A percentile compares a stretch with the other conserved stretches of the same genome.
phyloP scores from a whole-genome alignment of 2,797 vertebrate genomes.

The Poecilia gillii region DNA sequence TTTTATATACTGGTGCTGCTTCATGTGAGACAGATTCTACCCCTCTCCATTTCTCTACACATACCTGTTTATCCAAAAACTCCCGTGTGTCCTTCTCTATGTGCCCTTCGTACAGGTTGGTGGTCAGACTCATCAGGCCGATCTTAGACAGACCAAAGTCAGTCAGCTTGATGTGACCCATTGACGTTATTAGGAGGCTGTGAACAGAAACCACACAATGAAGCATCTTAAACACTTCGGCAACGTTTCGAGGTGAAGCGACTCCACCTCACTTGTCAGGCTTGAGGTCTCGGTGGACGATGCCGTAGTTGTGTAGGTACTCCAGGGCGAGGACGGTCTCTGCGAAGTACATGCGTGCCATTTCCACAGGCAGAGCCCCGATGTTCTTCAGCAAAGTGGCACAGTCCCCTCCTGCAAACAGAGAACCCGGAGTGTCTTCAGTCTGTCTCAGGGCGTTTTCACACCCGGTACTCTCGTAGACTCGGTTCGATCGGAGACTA shows the following conservation, averaged over 20 bases:
- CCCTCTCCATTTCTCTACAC: background rate
- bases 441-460: background rate
- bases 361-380: slow-evolving; percentile 88
- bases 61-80: slow-evolving; percentile 92
- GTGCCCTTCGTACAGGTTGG: slow-evolving; percentile 92
- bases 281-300: slow-evolving; percentile 92
- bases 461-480: background rate
- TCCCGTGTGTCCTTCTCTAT: slow-evolving; percentile 93
- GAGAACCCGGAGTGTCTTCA: slow-evolving; percentile 22
- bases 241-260: background rate
- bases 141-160: slow-evolving; percentile 93
- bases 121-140: slow-evolving; percentile 93
- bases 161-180: slow-evolving; percentile 93
- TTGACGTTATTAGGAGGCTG: slow-evolving; percentile 92
- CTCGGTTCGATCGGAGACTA: too few relatives aligned
- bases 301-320: slow-evolving; percentile 92
- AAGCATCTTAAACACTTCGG: background rate
- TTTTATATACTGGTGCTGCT: background rate
- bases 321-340: slow-evolving; percentile 90
- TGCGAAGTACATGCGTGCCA: slow-evolving; percentile 93
- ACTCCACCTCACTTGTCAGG: slow-evolving; percentile 87
- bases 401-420: slow-evolving; percentile 87
- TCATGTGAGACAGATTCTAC: background rate
- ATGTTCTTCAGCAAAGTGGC: slow-evolving; percentile 93
- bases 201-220: background rate